Evolutionary conservation across 2,888 invertebrate genomes (phyloP), one percentile per base, ranked within the genome.

Genomic region (Eurytoma californica): DNA sequence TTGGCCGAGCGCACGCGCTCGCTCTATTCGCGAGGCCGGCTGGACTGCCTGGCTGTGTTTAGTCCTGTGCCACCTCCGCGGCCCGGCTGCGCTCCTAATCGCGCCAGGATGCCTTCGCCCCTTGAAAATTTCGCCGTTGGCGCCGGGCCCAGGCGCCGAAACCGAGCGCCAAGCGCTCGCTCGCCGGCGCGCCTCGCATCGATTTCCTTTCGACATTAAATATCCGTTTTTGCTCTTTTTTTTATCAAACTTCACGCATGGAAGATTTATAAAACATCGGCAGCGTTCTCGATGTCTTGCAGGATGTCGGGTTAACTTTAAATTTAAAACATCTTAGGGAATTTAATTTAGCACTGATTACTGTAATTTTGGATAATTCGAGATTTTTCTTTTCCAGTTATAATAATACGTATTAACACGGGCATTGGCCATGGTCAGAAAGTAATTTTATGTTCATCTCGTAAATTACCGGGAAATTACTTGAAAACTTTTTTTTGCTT

Each of bases 21-120:
- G 70, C 77, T 78, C 18, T 65, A 79, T 75, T 77, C 82, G 79
- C 80, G 72, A 79, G 77, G 58, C n/a, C 53, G 53, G 58, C 65
- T 72, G 60, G 66, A 47, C 63, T 39, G 67, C 67, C 12, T 63
- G 30, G 20, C 67, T 39, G 70, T 55, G 60, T 58, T 70, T 69
- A 68, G 81, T 89, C 89, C 89, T 89, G 89, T 86, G 89, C 89
- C 86, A 90, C 88, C 89, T 88, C 85, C 86, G 82, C 84, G 65
- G 82, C 63, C 82, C 78, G 78, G 81, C 86, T 90, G 86, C 83
- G 84, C 85, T 85, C 89, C 89, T 89, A 87, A 87, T 89, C 86
- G 83, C 82, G 84, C 58, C 89, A 90, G 89, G 89, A 90, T 86
- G 30, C 84, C 86, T 86, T 87, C 84, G 88, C 88, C 87, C 86